Percentiles rank a stretch among this genome's conserved stretches.
phyloP scores from a whole-genome alignment of 2,888 invertebrate species.

The Noctua comes region DNA sequence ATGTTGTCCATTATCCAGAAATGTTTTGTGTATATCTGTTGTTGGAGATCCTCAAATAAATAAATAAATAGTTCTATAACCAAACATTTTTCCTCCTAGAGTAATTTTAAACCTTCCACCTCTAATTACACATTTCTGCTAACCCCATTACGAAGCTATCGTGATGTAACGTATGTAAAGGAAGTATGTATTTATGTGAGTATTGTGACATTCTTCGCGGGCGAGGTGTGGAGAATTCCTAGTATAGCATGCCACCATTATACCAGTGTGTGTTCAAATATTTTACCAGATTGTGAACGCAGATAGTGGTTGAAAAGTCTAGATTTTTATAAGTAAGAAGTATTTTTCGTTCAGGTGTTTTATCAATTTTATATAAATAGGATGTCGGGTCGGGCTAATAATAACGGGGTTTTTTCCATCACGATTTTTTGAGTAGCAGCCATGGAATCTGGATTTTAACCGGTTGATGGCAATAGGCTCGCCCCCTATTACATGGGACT shows the following conservation, averaged over 20 bases:
- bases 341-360: not conserved
- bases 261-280: slow-evolving; percentile 25
- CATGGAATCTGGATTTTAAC: no score
- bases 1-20: no score
- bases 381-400: no score
- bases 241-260: slow-evolving; percentile 17
- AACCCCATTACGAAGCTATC: slow-evolving; percentile 23
- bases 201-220: slow-evolving; percentile 50
- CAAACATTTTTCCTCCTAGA: not conserved
- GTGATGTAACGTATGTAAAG: slow-evolving; percentile 52
- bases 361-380: not conserved
- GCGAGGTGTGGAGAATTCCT: slow-evolving; percentile 46
- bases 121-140: slow-evolving; percentile 44
- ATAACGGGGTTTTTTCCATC: no score
- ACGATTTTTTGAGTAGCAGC: no score
- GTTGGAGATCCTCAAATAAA: no score
- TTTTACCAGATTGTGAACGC: slow-evolving; percentile 17
- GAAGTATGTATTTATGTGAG: slow-evolving; percentile 51
- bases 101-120: not conserved
- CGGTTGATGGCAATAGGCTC: no score
- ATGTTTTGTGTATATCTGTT: no score
- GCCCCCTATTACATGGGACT: no score
- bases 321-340: not conserved
- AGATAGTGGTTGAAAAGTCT: slow-evolving; percentile 11
- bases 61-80: not conserved